Conservation (phyloP, 64 coral and sea anemone genomes). For the Actinia tenebrosa region DNA sequence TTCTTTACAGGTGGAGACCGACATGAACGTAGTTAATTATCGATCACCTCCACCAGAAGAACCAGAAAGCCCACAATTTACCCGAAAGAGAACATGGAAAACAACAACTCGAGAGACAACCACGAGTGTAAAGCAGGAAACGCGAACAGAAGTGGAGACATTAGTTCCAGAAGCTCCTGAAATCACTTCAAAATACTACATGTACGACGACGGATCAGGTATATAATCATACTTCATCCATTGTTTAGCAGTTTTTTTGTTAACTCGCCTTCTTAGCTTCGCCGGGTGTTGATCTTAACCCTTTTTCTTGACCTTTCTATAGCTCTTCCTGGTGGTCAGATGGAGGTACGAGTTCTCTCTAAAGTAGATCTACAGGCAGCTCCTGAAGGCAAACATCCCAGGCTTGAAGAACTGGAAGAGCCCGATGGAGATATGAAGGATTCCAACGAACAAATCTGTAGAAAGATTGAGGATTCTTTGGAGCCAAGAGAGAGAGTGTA, state of each 20-base stretch:
- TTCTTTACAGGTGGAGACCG: constrained; percentile 63
- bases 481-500: constrained; percentile 15
- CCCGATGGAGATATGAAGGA: constrained; percentile 70
- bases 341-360: constrained; percentile 11
- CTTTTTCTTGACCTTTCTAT: neutral
- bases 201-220: constrained; percentile 37
- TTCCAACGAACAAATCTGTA: constrained; percentile 81
- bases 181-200: constrained; percentile 71
- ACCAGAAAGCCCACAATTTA: constrained; percentile 37
- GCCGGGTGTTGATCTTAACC: too few species aligned
- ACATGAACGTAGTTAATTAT: constrained; percentile 59
- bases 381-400: constrained; percentile 52
- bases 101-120: constrained; percentile 90
- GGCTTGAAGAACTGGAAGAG: constrained; percentile 44
- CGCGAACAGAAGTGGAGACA: constrained; percentile 87
- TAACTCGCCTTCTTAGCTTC: too few species aligned
- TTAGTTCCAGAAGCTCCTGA: constrained; percentile 73
- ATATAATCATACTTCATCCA: neutral
- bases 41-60: constrained; percentile 25
- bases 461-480: constrained; percentile 69
- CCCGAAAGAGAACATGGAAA: constrained; percentile 70
- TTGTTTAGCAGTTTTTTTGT: too few species aligned
- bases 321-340: constrained; percentile 13
- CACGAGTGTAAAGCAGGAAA: constrained; percentile 86
- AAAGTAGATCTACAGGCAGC: constrained; percentile 22